Evolutionary conservation across 2,797 vertebrate species (phyloP).

Genomic region (Tenualosa ilisha): DNA sequence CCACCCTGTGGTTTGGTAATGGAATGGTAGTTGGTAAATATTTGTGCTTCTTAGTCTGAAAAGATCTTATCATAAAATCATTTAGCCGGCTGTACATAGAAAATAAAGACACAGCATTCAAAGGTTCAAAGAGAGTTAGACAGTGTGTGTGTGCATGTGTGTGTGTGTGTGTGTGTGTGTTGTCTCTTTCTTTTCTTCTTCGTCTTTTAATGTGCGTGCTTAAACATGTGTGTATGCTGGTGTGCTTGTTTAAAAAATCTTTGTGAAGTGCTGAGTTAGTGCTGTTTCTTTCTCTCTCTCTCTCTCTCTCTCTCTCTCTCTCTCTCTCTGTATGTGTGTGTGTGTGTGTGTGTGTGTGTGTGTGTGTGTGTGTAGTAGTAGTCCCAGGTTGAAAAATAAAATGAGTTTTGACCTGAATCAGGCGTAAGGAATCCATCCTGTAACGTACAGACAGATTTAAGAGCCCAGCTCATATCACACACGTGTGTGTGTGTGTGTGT

Average conservation of each 20-base stretch:
- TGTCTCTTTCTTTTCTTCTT: too few species aligned
- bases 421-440: constrained; percentile 1
- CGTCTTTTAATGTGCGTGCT: background rate
- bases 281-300: too few species aligned
- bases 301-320: background rate
- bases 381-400: background rate
- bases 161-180: background rate
- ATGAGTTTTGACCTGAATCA: constrained; percentile 14
- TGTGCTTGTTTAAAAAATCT: background rate
- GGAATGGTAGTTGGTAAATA: constrained; percentile 17
- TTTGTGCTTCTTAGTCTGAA: constrained; percentile 8
- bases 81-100: background rate
- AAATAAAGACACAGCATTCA: too few species aligned
- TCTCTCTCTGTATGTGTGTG: background rate
- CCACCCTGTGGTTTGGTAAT: background rate
- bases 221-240: background rate
- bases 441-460: constrained; percentile 10
- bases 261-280: too few species aligned
- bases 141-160: background rate
- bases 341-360: background rate
- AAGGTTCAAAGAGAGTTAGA: background rate
- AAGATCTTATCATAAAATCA: constrained; percentile 4
- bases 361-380: background rate
- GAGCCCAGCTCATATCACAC: background rate
- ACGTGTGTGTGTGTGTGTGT: background rate